A percentile compares a stretch with the other conserved stretches of the same genome.
phyloP scores from a whole-genome alignment of 1,140 invertebrate species.

The Theocolax elegans region DNA sequence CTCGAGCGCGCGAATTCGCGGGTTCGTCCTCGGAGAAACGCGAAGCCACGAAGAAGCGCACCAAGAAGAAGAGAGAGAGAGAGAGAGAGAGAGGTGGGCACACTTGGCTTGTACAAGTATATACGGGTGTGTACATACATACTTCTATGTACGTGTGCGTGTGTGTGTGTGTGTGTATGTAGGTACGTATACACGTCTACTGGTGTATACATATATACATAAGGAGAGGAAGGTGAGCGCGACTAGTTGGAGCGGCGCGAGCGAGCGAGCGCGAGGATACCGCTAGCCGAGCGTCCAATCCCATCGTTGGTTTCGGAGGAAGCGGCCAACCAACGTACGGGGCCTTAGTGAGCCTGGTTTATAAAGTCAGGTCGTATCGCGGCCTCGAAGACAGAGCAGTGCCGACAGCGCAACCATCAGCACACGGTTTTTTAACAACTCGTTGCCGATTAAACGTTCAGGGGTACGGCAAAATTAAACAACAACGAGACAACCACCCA shows the following conservation, averaged over 20 bases:
- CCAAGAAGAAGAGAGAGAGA: neutral
- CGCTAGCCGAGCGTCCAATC: conserved; percentile 57
- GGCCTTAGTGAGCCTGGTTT: conserved; percentile 57
- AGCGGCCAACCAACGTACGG: conserved; percentile 53
- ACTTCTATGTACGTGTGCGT: neutral
- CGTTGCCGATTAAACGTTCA: too few relatives aligned
- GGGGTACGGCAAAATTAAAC: too few relatives aligned
- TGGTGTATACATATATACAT: too few relatives aligned
- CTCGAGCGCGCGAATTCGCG: neutral
- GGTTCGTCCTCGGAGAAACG: neutral
- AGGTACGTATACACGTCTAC: too few relatives aligned
- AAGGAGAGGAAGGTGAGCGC: neutral
- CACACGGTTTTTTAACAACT: conserved; percentile 56
- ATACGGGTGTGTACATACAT: too few relatives aligned
- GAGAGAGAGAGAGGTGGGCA: conserved; percentile 1
- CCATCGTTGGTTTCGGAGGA: conserved; percentile 40
- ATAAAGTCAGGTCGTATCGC: conserved; percentile 64
- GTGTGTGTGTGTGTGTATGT: neutral
- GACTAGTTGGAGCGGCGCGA: neutral
- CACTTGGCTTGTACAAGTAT: too few relatives aligned
- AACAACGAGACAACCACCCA: too few relatives aligned
- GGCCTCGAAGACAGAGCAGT: conserved; percentile 64
- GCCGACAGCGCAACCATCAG: conserved; percentile 63
- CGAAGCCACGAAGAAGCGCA: neutral
- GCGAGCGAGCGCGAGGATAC: conserved; percentile 49